Conservation (phyloP, 2,888 invertebrate species). For the Diloba caeruleocephala region DNA sequence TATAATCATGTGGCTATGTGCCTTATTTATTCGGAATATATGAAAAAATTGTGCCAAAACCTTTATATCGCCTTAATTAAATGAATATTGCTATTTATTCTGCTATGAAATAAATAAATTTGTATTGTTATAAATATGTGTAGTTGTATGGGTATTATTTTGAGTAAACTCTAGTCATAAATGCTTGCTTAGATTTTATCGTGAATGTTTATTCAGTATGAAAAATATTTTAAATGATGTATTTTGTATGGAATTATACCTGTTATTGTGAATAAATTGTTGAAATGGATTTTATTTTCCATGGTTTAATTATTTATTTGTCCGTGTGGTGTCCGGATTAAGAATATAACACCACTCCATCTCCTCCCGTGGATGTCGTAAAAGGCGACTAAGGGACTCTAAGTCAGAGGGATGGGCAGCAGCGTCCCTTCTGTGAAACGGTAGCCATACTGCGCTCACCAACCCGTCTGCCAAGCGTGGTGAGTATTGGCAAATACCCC, state of each 20-base stretch:
- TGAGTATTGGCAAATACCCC: too few species aligned
- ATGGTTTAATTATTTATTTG: slow-evolving; percentile 20
- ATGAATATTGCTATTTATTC: slow-evolving; percentile 49
- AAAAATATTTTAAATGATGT: slow-evolving; percentile 76
- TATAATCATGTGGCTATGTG: slow-evolving; percentile 71
- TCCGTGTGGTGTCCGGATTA: too few species aligned
- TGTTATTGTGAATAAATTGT: slow-evolving; percentile 83
- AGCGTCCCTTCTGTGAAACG: too few species aligned
- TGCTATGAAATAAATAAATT: slow-evolving; percentile 51
- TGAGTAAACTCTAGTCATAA: slow-evolving; percentile 71
- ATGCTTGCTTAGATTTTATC: slow-evolving; percentile 64
- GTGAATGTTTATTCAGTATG: slow-evolving; percentile 59
- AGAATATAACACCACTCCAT: too few species aligned
- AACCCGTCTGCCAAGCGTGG: too few species aligned
- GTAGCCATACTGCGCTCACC: too few species aligned
- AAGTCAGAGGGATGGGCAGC: too few species aligned
- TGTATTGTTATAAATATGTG: slow-evolving; percentile 46
- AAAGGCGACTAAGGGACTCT: too few species aligned
- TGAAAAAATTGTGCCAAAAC: slow-evolving; percentile 70
- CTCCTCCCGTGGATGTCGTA: too few species aligned
- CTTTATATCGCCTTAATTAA: slow-evolving; percentile 58
- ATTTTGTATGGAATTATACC: slow-evolving; percentile 83
- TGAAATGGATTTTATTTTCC: slow-evolving; percentile 62
- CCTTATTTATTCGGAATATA: slow-evolving; percentile 73
- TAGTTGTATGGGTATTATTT: slow-evolving; percentile 50